phyloP scores from a whole-genome alignment of 2,888 invertebrate genomes.

The Baronia brevicornis region DNA sequence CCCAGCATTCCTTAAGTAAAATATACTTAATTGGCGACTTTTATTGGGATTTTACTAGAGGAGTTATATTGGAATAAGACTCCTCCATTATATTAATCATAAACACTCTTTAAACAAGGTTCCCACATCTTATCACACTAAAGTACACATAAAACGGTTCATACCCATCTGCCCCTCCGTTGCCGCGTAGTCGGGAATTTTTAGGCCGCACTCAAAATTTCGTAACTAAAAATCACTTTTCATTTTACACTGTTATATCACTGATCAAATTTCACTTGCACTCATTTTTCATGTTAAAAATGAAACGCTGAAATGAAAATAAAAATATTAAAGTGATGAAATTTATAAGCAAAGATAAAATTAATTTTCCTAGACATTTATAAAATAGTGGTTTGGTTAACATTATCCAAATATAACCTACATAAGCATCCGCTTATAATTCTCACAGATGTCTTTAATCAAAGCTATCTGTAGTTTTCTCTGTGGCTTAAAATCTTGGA shows the following conservation, averaged over 20 bases:
- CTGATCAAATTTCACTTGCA: conserved; percentile 32
- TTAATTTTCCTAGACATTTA: too few species aligned
- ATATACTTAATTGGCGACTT: too few species aligned
- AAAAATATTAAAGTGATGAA: conserved; percentile 20
- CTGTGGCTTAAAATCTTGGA: too few species aligned
- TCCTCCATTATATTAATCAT: too few species aligned
- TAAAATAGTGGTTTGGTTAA: conserved; percentile 26
- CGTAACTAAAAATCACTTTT: conserved; percentile 37
- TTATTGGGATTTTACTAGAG: too few species aligned
- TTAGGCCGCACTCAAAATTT: conserved; percentile 35
- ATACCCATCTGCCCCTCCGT: conserved; percentile 66
- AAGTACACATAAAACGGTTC: conserved; percentile 22
- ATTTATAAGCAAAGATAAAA: conserved; percentile 9
- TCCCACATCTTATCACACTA: conserved; percentile 18
- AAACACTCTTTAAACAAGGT: conserved; percentile 11
- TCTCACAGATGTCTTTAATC: too few species aligned
- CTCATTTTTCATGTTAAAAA: conserved; percentile 33
- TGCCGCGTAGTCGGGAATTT: conserved; percentile 60
- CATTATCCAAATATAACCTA: conserved; percentile 4
- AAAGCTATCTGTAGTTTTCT: too few species aligned
- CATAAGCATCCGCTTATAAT: too few species aligned
- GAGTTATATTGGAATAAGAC: too few species aligned
- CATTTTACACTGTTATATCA: conserved; percentile 26
- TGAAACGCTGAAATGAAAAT: conserved; percentile 41
- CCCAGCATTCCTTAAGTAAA: too few species aligned